These are phyloP conservation scores for Lomographa bimaculata DNA, from an alignment of 2,888 invertebrate genomes.

Conservation along the genomic window DNA sequence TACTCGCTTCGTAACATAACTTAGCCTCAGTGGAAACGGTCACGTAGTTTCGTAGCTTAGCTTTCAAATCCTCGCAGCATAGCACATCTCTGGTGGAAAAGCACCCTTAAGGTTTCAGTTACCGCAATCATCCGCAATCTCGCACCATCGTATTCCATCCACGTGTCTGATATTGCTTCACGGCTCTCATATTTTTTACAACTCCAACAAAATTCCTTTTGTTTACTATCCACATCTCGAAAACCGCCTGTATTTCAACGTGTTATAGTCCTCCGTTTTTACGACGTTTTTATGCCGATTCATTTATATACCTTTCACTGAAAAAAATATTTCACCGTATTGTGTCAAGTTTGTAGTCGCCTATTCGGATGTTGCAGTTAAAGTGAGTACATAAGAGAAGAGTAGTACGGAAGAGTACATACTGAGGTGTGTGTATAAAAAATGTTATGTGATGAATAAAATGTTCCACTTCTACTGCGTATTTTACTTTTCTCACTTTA, in stretches of 20 bases:
- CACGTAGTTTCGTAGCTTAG: too few relatives aligned
- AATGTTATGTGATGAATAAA: too few relatives aligned
- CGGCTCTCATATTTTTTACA: constrained; percentile 51
- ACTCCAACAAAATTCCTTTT: constrained; percentile 33
- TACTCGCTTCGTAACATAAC: too few relatives aligned
- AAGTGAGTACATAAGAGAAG: too few relatives aligned
- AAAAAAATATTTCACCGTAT: constrained; percentile 35
- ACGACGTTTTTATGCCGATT: constrained; percentile 43
- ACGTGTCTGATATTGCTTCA: constrained; percentile 48
- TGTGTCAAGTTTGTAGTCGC: constrained; percentile 31
- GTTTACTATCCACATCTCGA: constrained; percentile 25
- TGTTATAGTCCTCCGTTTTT: constrained; percentile 33
- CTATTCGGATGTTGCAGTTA: constrained; percentile 22
- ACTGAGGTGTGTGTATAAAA: constrained; percentile 16
- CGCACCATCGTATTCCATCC: constrained; percentile 37
- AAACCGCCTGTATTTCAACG: constrained; percentile 20
- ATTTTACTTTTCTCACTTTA: too few relatives aligned
- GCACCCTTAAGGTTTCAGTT: constrained; percentile 14
- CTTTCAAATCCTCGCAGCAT: too few relatives aligned
- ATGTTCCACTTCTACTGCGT: too few relatives aligned
- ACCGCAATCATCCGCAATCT: constrained; percentile 28
- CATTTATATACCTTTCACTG: constrained; percentile 41
- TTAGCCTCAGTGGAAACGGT: too few relatives aligned
- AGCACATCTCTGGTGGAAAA: too few relatives aligned
- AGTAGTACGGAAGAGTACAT: constrained; percentile 25